Base-by-base conservation (phyloP, 2,888 invertebrate species). In the Busseola fusca region DNA sequence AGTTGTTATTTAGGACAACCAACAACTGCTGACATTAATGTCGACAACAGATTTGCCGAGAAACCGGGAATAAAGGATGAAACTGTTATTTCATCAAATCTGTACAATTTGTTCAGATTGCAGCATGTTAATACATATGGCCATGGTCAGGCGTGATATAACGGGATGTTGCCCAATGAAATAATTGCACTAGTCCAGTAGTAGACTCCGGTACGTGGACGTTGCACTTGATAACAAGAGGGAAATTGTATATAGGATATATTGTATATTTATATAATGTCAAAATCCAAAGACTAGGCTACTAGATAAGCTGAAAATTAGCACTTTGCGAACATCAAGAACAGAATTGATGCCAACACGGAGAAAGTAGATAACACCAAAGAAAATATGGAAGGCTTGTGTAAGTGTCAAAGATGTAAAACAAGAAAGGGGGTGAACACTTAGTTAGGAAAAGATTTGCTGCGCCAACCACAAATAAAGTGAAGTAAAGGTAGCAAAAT, bases 161-260 rank as follows among this genome's bases (percentile, higher is more conserved):
- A 81, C 82, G 57, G 82, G 79, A 80, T 78, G 82, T 48, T 4
- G n/a, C 9, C 42, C 59, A 82, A 81, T 80, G 37, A 67, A 69
- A 81, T 81, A 80, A 80, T 80, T 82, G 78, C 52, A 50, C 2
- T 27, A 37, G 21, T 25, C 27, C 10, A 54, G 40, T 27, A 40
- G 34, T 42, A 40, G 1, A n/a, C 12, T 18, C 3, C 14, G 34
- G 12, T 30, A 37, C 56, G 62, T 37, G 27, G 56, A 48, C 10
- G 30, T 21, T 30, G 12, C 30, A 30, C 10, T 34, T 21, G 56
- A 56, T 34, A 12, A 21, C 0, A 12, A 30, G 30, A 30, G 30
- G 18, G 9, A 52, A 3, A 4, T 52, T 58, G 7, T 18, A 25
- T 25, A 12, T 34, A n/a, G 21, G n/a, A 40, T 50, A 50, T 50